Evolutionary conservation across 2,888 invertebrate species (phyloP).

Genomic region (Adelognathus sp.): DNA sequence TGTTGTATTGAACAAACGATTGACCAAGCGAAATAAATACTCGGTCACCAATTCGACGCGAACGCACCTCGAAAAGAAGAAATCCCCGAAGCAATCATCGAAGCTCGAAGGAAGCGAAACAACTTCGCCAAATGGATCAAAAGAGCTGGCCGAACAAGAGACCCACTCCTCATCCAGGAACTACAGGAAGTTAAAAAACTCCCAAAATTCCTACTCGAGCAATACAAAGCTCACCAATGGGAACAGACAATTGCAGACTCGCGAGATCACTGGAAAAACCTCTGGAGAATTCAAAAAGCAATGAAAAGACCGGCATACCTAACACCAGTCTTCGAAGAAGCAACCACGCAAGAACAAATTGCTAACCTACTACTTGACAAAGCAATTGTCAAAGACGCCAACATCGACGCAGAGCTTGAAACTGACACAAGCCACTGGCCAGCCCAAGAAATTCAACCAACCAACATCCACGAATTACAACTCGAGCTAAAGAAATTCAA

Average conservation of each 20-base stretch:
- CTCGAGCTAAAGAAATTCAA: constrained; percentile 6
- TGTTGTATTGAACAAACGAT: too few species aligned
- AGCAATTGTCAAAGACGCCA: not conserved
- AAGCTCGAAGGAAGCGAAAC: too few species aligned
- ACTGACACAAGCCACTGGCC: not conserved
- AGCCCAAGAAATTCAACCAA: not conserved
- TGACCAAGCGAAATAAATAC: too few species aligned
- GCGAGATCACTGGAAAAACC: constrained; percentile 13
- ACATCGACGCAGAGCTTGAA: not conserved
- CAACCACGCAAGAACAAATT: constrained; percentile 3
- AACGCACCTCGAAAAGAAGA: too few species aligned
- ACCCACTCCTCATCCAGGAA: not conserved
- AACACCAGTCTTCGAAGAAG: not conserved
- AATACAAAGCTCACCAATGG: not conserved
- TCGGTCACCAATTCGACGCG: too few species aligned
- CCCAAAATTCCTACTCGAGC: not conserved
- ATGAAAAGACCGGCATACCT: constrained; percentile 16
- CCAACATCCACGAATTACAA: not conserved
- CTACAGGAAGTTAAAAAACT: not conserved
- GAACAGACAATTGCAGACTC: not conserved
- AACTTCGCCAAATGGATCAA: too few species aligned
- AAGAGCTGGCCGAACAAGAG: not conserved
- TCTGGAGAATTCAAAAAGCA: constrained; percentile 35
- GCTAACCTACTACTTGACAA: not conserved
- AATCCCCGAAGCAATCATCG: too few species aligned